Evolutionary conservation across 2,113 vertebrate genomes (phyloP), one percentile per base, ranked within the genome.

Genomic region (Nipponia nippon): DNA sequence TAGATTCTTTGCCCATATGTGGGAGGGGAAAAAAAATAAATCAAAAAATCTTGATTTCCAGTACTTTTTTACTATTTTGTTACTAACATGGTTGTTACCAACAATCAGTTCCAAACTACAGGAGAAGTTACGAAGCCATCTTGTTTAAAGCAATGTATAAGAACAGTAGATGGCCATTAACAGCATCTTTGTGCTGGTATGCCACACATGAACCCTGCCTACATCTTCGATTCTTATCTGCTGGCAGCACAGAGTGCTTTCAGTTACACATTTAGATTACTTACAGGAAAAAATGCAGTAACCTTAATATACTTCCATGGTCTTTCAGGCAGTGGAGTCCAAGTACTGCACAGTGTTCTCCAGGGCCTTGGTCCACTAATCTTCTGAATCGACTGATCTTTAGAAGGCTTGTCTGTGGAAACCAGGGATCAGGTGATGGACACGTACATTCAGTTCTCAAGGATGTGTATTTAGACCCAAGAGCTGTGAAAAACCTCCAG

Each of bases 41-140:
- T 13, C 8, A 19, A n/a, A 20, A 3, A 5, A 5, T 8, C 6
- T 40, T 1, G 1, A 40, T 78, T 77, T 53, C 5, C 19, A 30
- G 10, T 40, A 49, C 10, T 29, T 62, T n/a, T 40, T 47, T 34
- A 10, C 21, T 30, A 9, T 27, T 65, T 73, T 62, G 32, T 70
- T 85, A 47, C 19, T 58, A 32, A 15, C 2, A 8, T 18, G 7
- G 20, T 17, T 83, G 23, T 38, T 77, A 32, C 5, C 29, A 66
- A 30, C 22, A 52, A 21, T 53, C 23, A 10, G 6, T 38, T 86
- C 38, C 46, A 53, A 78, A 69, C 18, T 67, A 21, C 34, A 38
- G 34, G 42, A 32, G 23, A 62, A 58, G 4, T 67, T 80, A n/a
- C 5, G 27, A 63, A 59, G n/a, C 12, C 13, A 26, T 36, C 11